Evolutionary conservation across 2,797 vertebrate species (phyloP), one percentile per base, ranked within the genome.

Genomic region (Lindbergichthys nudifrons): DNA sequence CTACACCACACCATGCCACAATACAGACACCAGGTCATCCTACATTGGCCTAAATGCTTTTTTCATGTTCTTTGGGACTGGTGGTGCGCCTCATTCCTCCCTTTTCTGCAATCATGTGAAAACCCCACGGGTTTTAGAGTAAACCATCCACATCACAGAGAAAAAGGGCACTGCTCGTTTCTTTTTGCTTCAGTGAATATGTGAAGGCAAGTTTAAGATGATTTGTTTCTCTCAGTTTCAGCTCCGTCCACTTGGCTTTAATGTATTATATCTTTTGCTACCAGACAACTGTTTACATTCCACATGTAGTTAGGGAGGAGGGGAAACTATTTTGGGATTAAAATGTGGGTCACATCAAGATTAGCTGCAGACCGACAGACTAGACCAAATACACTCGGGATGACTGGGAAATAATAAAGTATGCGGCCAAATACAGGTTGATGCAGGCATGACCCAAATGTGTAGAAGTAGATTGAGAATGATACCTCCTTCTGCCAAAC

Each of bases 331-430:
- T 89, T 89, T 79, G 65, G 86, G 71, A 81, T 47, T 42, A 61
- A 70, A 90, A 94, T 90, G 75, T 91, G 86, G 91, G 89, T 62
- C 89, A 90, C 51, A 80, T 89, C 72, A 81, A 91, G 89, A 93
- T 89, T 84, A 92, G 82, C 73, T 75, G 50, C 72, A 63, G 75
- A 67, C 66, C 80, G 66, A 58, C 82, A 92, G 85, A 84, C 77
- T 45, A 80, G 54, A 83, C 64, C 63, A 66, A 86, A 88, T 72
- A 81, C 78, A 79, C 82, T 65, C 1, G 53, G 70, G 79, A 75
- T 2, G 14, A 78, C 65, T 76, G 15, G 54, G 70, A 80, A 88
- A 86, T 77, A 81, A 83, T 80, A 67, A 84, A 83, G 70, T 75
- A 65, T 46, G 60, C 21, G 26, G 75, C 82, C 76, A 81, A 83